Conservation (phyloP, 2,888 invertebrate species). For the Sphecodes monilicornis region DNA sequence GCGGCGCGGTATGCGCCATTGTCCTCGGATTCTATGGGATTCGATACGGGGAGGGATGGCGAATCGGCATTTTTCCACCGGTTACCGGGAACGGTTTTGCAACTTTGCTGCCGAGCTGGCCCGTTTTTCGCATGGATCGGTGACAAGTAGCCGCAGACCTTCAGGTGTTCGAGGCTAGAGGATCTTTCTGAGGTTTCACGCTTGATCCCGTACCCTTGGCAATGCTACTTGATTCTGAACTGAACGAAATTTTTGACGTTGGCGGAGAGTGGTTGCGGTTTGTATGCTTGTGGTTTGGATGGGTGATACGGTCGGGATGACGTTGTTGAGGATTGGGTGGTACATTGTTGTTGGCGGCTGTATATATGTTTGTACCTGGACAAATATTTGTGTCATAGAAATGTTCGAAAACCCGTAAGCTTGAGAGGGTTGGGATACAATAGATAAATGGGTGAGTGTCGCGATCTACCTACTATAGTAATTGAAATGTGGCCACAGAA, state of each 20-base stretch:
- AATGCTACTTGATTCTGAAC: background rate
- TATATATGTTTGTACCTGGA: too few relatives aligned
- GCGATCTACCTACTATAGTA: too few relatives aligned
- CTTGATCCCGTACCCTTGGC: constrained; percentile 1
- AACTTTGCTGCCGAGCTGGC: constrained; percentile 3
- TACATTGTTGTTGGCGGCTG: too few relatives aligned
- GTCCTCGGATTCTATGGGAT: constrained; percentile 32
- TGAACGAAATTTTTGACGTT: background rate
- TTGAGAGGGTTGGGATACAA: too few relatives aligned
- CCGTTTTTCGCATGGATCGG: background rate
- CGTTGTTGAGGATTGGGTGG: too few relatives aligned
- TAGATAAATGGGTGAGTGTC: too few relatives aligned
- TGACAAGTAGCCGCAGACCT: constrained; percentile 2
- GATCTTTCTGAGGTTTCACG: background rate
- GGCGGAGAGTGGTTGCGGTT: background rate
- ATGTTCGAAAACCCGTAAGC: too few relatives aligned
- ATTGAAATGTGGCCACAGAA: too few relatives aligned
- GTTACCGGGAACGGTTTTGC: constrained; percentile 21
- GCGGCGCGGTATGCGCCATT: constrained; percentile 57
- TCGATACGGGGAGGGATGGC: constrained; percentile 17
- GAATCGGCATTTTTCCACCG: constrained; percentile 14
- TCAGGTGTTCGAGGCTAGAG: background rate
- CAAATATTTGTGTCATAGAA: too few relatives aligned
- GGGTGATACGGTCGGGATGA: too few relatives aligned
- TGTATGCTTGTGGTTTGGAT: too few relatives aligned